A percentile compares a stretch with the other conserved stretches of the same genome.
These are phyloP conservation scores for Narcine bancroftii DNA, from an alignment of 2,113 vertebrate species.

Conservation along the genomic window DNA sequence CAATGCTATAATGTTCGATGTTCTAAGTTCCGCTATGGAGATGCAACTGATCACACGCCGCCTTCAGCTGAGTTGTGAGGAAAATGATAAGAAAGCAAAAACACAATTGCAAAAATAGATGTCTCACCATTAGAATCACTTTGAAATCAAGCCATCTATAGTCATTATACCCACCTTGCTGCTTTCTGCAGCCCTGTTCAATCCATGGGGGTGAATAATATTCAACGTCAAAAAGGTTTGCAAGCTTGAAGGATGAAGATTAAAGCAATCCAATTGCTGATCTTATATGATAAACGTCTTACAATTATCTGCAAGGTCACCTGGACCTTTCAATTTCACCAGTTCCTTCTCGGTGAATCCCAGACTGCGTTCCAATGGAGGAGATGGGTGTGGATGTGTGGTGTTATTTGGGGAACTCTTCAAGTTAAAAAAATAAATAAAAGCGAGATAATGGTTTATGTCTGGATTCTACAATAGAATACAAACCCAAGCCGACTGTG, in stretches of 20 bases:
- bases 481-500: background rate
- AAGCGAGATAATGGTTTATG: too few species aligned
- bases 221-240: background rate
- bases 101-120: background rate
- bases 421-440: too few species aligned
- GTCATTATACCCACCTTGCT: background rate
- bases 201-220: background rate
- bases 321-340: background rate
- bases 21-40: background rate
- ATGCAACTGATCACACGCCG: background rate
- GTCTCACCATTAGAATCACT: background rate
- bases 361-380: background rate
- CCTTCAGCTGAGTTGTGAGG: background rate
- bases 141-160: background rate
- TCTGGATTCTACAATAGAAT: background rate
- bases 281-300: background rate
- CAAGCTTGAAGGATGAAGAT: background rate
- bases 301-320: background rate
- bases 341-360: background rate
- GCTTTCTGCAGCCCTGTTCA: background rate
- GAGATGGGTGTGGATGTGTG: too few species aligned
- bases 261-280: background rate
- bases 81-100: background rate
- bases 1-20: too few species aligned
- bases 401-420: too few species aligned